Evolutionary conservation across 2,797 vertebrate species (phyloP), one percentile per base, ranked within the genome.

Genomic region (Trachurus trachurus): DNA sequence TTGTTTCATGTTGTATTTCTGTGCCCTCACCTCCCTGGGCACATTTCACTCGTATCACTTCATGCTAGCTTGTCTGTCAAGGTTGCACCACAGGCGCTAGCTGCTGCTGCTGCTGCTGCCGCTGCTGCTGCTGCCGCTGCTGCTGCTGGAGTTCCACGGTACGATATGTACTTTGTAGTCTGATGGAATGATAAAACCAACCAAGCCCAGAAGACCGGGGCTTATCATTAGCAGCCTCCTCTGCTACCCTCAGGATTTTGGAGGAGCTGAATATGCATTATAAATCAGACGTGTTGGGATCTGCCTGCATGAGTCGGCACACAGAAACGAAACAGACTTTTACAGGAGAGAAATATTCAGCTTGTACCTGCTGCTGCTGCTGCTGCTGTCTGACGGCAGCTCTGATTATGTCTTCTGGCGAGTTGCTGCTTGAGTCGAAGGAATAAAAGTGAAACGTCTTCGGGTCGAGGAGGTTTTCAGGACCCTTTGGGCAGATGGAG

Each of bases 261-360:
- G 42, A 78, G 50, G 40, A 58, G 70, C 74, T 80, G 57, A 75
- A 64, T 56, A 64, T 42, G 66, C 68, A 59, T 81, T 80, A 80
- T 57, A 8, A 74, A 71, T 76, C 3, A 17, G 52, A 84, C 84
- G 8, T 79, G 88, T 86, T 81, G 63, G 56, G 80, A 89, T 87
- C 68, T 75, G 87, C 29, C 70, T 49, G 21, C 15, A 71, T 64
- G 9, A 40, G 54, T 29, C n/a, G 1, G 3, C 65, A 54, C 29
- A 40, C 49, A 71, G 37, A 47, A 40, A 49, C 0, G 3, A 62
- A 42, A 57, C 19, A 50, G 17, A 37, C 12, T 56, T 40, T 12
- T 2, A 40, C 2, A 8, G 1, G n/a, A 66, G 15, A 17, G 44
- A 49, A 26, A 1, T 44, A 3, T 34, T 34, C 31, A 34, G 31